phyloP scores from a whole-genome alignment of 2,113 vertebrate genomes.

The Sclerurus mexicanus region DNA sequence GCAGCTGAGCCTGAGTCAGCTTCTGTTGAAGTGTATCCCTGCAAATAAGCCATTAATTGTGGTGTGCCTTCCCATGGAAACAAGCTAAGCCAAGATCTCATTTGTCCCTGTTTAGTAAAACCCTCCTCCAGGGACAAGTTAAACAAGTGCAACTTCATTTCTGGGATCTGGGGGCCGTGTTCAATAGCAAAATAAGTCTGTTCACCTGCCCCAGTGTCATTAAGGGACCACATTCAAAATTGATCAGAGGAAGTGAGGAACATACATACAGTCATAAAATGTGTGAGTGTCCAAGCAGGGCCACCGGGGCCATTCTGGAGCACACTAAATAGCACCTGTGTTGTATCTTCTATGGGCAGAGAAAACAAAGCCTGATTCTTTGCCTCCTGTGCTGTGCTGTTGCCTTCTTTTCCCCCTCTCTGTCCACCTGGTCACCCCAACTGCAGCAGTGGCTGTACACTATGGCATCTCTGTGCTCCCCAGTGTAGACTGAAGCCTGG shows the following conservation, averaged over 20 bases:
- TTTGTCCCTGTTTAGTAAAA: not conserved
- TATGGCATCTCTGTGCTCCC: not conserved
- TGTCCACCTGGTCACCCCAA: not conserved
- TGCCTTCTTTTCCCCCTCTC: not conserved
- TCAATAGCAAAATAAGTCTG: not conserved
- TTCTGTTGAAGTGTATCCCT: not conserved
- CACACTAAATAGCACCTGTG: not conserved
- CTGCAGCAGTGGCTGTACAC: not conserved
- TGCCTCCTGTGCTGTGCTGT: not conserved
- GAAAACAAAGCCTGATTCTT: not conserved
- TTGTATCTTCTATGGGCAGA: not conserved
- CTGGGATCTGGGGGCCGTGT: not conserved
- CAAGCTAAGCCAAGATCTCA: not conserved
- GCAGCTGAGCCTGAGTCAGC: conserved; percentile 3
- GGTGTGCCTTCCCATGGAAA: not conserved
- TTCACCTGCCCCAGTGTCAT: not conserved
- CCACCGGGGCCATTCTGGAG: not conserved
- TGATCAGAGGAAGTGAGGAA: not conserved
- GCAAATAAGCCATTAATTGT: not conserved
- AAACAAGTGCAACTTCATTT: not conserved
- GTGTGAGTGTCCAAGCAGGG: not conserved
- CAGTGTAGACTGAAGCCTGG: not conserved
- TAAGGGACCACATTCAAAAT: not conserved
- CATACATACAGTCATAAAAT: not conserved
- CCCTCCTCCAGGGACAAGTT: not conserved